phyloP scores from a whole-genome alignment of 2,888 invertebrate genomes.

The Ormia ochracea region DNA sequence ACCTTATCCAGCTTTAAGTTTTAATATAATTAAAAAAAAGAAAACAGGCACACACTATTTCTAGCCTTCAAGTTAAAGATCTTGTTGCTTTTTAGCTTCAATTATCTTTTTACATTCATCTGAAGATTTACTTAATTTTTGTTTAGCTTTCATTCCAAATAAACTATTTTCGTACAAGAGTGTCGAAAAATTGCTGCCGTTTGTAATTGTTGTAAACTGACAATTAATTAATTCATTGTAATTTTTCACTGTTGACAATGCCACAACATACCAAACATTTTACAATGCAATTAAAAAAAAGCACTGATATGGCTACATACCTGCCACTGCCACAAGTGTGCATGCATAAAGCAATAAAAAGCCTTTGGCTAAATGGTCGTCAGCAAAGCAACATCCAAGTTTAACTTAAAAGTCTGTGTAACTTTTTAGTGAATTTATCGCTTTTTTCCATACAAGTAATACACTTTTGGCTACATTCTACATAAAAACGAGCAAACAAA shows the following conservation, averaged over 20 bases:
- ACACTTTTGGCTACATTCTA: conserved; percentile 25
- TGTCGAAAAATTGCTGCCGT: conserved; percentile 58
- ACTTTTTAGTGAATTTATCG: conserved; percentile 43
- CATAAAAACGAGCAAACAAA: not conserved
- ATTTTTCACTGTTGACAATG: conserved; percentile 62
- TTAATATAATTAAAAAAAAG: not conserved
- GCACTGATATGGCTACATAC: conserved; percentile 34
- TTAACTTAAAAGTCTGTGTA: conserved; percentile 8
- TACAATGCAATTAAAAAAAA: conserved; percentile 38
- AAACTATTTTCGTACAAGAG: conserved; percentile 42
- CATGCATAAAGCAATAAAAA: conserved; percentile 6
- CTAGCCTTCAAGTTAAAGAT: conserved; percentile 9
- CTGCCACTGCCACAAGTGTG: conserved; percentile 38
- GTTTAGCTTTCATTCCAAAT: conserved; percentile 3
- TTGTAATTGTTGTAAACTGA: conserved; percentile 59
- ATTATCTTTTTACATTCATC: conserved; percentile 39
- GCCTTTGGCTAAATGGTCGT: conserved; percentile 48
- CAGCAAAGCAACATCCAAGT: conserved; percentile 33
- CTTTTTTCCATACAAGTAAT: conserved; percentile 39
- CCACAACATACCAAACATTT: conserved; percentile 60
- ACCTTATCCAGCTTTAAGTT: not conserved
- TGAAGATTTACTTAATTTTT: conserved; percentile 33
- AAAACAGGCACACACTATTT: not conserved
- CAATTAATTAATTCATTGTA: conserved; percentile 65
- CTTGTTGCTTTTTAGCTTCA: not conserved